These are phyloP conservation scores for Indicator indicator DNA, from an alignment of 2,113 vertebrate species.

Conservation along the genomic window DNA sequence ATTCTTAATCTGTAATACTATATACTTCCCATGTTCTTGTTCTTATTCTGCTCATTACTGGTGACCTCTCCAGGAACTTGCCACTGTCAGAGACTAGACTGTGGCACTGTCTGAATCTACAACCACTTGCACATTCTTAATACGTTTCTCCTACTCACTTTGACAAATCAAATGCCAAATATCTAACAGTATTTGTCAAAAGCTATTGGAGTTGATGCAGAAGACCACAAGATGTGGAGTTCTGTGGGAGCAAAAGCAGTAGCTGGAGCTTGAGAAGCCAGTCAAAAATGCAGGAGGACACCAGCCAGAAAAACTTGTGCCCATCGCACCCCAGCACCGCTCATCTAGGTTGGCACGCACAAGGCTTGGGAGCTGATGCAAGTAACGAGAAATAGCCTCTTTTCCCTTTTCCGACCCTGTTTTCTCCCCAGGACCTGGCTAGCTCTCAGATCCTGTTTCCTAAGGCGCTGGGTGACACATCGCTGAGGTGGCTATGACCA, in stretches of 20 bases:
- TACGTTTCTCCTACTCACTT: neutral
- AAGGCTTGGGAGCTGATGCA: accelerated
- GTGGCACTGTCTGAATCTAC: neutral
- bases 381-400: no score
- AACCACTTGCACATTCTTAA: accelerated
- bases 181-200: neutral
- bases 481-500: neutral
- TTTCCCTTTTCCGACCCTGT: neutral
- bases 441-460: neutral
- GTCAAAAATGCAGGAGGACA: neutral
- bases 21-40: neutral
- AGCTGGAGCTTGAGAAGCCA: neutral
- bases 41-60: neutral
- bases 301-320: no score
- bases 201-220: no score
- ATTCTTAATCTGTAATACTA: neutral
- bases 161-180: neutral
- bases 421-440: neutral
- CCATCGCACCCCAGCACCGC: no score
- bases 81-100: neutral
- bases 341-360: accelerated
- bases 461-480: accelerated
- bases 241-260: neutral
- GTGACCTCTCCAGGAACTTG: neutral
- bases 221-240: no score